Evolutionary conservation across 2,113 vertebrate species (phyloP).

Genomic region (Crocuta crocuta): DNA sequence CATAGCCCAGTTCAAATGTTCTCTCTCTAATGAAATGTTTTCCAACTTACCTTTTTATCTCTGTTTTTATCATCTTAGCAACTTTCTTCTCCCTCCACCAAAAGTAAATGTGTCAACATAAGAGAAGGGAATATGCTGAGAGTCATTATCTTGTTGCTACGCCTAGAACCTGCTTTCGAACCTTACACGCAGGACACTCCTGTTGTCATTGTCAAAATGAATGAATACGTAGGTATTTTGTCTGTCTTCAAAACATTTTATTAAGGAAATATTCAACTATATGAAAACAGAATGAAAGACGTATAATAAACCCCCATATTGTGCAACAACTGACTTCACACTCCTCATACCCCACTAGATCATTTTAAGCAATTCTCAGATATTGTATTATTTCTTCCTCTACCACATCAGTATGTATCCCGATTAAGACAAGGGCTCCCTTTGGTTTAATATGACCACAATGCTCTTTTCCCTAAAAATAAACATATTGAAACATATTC

Average conservation of each 20-base stretch:
- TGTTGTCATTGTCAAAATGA: background rate
- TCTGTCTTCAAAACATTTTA: background rate
- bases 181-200: background rate
- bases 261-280: background rate
- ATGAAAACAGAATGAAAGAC: background rate
- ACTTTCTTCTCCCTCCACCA: background rate
- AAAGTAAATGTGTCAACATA: background rate
- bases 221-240: background rate
- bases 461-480: constrained; percentile 4
- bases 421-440: background rate
- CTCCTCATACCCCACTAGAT: background rate
- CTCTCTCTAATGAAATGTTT: background rate
- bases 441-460: constrained; percentile 27
- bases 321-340: background rate
- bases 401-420: background rate
- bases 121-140: background rate
- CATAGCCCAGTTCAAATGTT: background rate
- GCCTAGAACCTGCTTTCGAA: background rate
- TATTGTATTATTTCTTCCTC: background rate
- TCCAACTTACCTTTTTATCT: background rate
- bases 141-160: background rate
- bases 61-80: background rate
- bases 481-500: background rate
- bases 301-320: background rate
- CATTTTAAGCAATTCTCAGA: constrained; percentile 32